phyloP scores from a whole-genome alignment of 2,888 invertebrate species.

The Dolomedes plantarius region DNA sequence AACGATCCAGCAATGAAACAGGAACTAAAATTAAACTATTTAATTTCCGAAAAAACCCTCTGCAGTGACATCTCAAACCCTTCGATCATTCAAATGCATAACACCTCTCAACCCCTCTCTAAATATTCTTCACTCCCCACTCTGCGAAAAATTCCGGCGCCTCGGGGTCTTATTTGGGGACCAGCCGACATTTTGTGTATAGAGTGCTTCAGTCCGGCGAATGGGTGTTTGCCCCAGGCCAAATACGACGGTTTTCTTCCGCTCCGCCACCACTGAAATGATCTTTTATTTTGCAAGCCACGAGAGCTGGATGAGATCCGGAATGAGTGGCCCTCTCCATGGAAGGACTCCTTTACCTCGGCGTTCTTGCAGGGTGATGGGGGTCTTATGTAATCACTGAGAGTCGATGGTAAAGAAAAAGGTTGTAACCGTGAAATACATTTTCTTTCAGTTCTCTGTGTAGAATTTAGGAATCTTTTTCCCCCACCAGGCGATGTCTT shows the following conservation, averaged over 20 bases:
- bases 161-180: slow-evolving; percentile 36
- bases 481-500: no score
- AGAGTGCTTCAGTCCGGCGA: slow-evolving; percentile 38
- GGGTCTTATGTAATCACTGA: not conserved
- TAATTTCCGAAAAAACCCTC: not conserved
- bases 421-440: no score
- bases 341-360: not conserved
- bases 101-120: slow-evolving; percentile 35
- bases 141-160: not conserved
- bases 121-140: slow-evolving; percentile 12
- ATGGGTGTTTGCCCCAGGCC: slow-evolving; percentile 44
- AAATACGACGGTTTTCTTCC: slow-evolving; percentile 3
- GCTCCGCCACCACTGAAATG: slow-evolving; percentile 36
- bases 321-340: not conserved
- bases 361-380: not conserved
- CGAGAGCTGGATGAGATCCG: not conserved
- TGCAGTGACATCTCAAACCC: not conserved
- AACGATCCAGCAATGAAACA: no score
- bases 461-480: no score
- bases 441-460: no score
- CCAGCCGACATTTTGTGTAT: slow-evolving; percentile 23
- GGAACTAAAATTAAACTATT: no score
- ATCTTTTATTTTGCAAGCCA: slow-evolving; percentile 47
- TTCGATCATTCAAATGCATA: slow-evolving; percentile 45
- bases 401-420: no score